Conservation (phyloP, 2,113 vertebrate genomes). For the Mesoclemmys tuberculata region DNA sequence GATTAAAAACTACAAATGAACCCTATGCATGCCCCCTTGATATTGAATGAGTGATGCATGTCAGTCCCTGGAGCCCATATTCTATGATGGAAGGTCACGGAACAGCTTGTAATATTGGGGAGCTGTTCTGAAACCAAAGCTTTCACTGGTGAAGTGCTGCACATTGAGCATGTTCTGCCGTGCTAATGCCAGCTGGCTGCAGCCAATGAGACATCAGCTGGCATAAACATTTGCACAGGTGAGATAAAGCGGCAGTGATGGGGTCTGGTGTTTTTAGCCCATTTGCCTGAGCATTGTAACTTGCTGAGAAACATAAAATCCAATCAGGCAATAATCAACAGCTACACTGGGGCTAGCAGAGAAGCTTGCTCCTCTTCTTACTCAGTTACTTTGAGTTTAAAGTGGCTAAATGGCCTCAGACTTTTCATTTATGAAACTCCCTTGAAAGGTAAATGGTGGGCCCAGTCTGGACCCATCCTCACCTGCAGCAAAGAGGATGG, state of each 20-base stretch:
- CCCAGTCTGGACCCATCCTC: not conserved
- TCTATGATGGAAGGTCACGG: not conserved
- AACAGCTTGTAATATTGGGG: fast-evolving
- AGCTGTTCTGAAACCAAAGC: not conserved
- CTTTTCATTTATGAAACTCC: not conserved
- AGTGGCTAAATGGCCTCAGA: too few species aligned
- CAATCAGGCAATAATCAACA: not conserved
- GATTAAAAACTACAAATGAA: not conserved
- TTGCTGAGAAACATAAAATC: not conserved
- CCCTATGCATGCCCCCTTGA: fast-evolving
- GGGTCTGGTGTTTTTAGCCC: not conserved
- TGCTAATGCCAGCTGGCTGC: not conserved
- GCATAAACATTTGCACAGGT: not conserved
- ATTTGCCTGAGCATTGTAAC: not conserved
- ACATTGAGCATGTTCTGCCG: not conserved
- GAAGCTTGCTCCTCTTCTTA: not conserved
- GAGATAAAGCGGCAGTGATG: not conserved
- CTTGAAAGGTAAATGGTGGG: not conserved
- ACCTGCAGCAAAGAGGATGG: not conserved
- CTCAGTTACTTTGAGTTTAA: not conserved
- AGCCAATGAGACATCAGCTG: not conserved
- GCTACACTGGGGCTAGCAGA: not conserved
- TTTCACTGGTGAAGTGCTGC: not conserved
- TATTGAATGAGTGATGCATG: not conserved
- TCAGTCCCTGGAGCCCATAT: not conserved